These are phyloP conservation scores for Lepisosteus osseus DNA, from an alignment of 2,113 vertebrate species.

Conservation along the genomic window DNA sequence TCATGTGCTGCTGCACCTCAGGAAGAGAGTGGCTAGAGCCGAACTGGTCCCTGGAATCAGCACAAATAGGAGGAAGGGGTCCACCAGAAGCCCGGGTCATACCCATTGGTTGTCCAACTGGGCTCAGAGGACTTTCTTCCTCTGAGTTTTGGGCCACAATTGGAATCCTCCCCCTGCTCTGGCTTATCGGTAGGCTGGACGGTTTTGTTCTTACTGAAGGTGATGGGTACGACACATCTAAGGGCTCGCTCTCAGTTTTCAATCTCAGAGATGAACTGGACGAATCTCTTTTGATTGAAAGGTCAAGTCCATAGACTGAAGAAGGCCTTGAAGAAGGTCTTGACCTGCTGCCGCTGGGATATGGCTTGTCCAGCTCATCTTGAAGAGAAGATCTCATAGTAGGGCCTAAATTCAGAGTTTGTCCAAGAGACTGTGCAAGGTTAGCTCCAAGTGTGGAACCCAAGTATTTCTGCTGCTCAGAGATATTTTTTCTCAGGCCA, in stretches of 20 bases:
- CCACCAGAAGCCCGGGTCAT: slow-evolving; percentile 97
- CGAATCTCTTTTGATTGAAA: slow-evolving; percentile 91
- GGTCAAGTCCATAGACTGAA: slow-evolving; percentile 93
- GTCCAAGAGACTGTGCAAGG: slow-evolving; percentile 80
- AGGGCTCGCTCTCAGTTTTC: slow-evolving; percentile 84
- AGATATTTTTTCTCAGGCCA: slow-evolving; percentile 93
- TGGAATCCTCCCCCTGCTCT: slow-evolving; percentile 92
- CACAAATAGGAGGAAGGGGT: slow-evolving; percentile 94
- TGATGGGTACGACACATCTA: slow-evolving; percentile 86
- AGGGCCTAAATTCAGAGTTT: slow-evolving; percentile 69
- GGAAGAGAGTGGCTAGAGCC: slow-evolving; percentile 97
- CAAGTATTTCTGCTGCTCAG: slow-evolving; percentile 93
- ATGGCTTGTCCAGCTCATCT: slow-evolving; percentile 85
- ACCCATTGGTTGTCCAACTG: slow-evolving; percentile 97
- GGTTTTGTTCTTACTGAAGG: slow-evolving; percentile 90
- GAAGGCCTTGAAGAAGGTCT: slow-evolving; percentile 92
- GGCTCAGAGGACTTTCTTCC: slow-evolving; percentile 95
- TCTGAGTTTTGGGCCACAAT: slow-evolving; percentile 98
- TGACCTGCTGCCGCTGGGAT: slow-evolving; percentile 85
- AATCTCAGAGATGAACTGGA: slow-evolving; percentile 91
- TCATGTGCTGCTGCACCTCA: slow-evolving; percentile 98
- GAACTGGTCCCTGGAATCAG: slow-evolving; percentile 96
- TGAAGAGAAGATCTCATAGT: slow-evolving; percentile 75
- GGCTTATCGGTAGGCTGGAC: slow-evolving; percentile 94
- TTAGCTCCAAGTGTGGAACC: slow-evolving; percentile 75